Conservation (phyloP, 92 coral and sea anemone species). For the Phenganax marumi region DNA sequence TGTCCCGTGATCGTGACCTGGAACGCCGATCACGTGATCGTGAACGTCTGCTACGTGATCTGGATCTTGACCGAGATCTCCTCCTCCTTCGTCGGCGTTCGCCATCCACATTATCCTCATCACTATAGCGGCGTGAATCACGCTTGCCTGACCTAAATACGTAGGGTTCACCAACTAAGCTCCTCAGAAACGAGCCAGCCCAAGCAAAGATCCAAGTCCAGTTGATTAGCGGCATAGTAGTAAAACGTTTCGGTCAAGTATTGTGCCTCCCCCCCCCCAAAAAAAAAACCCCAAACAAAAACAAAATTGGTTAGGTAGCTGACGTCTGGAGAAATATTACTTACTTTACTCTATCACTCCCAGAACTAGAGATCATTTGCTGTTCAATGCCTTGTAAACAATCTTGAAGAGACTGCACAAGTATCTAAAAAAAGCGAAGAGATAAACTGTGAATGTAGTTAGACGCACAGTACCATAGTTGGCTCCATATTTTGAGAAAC, state of each 20-base stretch:
- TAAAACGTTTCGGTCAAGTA: too few relatives aligned
- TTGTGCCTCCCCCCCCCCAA: too few relatives aligned
- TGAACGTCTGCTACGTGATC: constrained; percentile 72
- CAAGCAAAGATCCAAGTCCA: too few relatives aligned
- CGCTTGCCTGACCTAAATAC: constrained; percentile 61
- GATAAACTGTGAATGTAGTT: too few relatives aligned
- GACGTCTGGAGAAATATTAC: background rate
- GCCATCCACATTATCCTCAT: constrained; percentile 78
- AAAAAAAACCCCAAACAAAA: background rate
- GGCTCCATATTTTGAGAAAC: background rate
- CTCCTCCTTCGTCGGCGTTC: constrained; percentile 78
- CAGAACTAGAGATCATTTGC: constrained; percentile 61
- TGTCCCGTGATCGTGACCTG: constrained; percentile 71
- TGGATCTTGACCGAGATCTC: constrained; percentile 80
- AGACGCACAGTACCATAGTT: background rate
- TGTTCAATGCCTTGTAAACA: constrained; percentile 89
- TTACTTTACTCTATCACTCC: background rate
- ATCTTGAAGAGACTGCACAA: constrained; percentile 91
- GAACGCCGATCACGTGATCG: constrained; percentile 85
- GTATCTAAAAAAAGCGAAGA: constrained; percentile 54
- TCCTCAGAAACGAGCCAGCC: too few relatives aligned
- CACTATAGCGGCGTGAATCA: constrained; percentile 76
- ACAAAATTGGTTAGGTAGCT: background rate
- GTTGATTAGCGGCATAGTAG: too few relatives aligned
- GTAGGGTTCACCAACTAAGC: background rate